These are phyloP conservation scores for roundworm (Caenorhabditis elegans) DNA, from an alignment of 1,140 invertebrate genomes.

Conservation along the genomic window WBcel235 BX284605.5:9171501-9172000, in stretches of 20 bases:
- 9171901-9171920: conserved; percentile 1
- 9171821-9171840: not conserved
- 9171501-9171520: not conserved
- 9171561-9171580: not conserved
- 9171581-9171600: not conserved
- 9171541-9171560: not conserved
- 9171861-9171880: not conserved
- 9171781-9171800: not conserved
- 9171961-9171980: not conserved
- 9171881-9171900: not conserved
- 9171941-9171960: not conserved
- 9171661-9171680: not conserved
- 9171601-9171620: not conserved
- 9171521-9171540: not conserved
- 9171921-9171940: conserved; percentile 3
- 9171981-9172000: not conserved
- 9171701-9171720: conserved; percentile 37
- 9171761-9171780: not conserved
- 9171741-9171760: not conserved
- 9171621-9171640: conserved; percentile 43
- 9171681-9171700: not conserved
- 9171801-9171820: not conserved
- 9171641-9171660: not conserved
- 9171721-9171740: conserved; percentile 16
- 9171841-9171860: not conserved